Conservation (phyloP, 2,888 invertebrate genomes). For the Myathropa florea region DNA sequence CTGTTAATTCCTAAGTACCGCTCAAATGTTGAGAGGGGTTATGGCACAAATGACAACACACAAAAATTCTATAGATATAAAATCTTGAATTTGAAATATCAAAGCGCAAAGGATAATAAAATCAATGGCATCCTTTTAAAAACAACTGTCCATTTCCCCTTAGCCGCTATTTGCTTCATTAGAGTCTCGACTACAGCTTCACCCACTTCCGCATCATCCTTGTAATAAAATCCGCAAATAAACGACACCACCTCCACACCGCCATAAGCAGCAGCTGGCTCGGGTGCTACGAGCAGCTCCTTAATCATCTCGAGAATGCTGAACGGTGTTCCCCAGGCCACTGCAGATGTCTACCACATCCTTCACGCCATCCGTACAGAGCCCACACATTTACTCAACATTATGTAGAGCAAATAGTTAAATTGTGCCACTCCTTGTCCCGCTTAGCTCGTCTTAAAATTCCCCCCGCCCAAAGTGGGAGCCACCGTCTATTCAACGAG, state of each 20-base stretch:
- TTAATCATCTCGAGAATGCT: not conserved
- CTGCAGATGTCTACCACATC: no score
- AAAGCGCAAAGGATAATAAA: not conserved
- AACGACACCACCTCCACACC: not conserved
- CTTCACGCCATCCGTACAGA: not conserved
- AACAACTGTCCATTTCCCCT: not conserved
- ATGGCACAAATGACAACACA: not conserved
- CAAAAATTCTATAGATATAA: not conserved
- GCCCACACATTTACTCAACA: conserved; percentile 33
- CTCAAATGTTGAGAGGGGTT: no score
- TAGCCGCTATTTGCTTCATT: not conserved
- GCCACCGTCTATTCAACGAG: not conserved
- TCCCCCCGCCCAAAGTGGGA: not conserved
- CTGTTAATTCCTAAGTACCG: no score
- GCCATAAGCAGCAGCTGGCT: not conserved
- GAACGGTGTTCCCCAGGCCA: not conserved
- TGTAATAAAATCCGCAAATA: not conserved
- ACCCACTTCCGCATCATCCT: not conserved
- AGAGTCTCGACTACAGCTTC: not conserved
- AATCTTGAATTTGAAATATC: not conserved
- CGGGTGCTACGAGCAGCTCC: not conserved
- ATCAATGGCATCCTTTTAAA: not conserved
- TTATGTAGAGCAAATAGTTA: conserved; percentile 35
- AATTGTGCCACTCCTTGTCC: conserved; percentile 5
- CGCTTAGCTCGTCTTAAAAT: not conserved